Base-by-base conservation (phyloP, 2,888 invertebrate species). In the Nudaria mundana region DNA sequence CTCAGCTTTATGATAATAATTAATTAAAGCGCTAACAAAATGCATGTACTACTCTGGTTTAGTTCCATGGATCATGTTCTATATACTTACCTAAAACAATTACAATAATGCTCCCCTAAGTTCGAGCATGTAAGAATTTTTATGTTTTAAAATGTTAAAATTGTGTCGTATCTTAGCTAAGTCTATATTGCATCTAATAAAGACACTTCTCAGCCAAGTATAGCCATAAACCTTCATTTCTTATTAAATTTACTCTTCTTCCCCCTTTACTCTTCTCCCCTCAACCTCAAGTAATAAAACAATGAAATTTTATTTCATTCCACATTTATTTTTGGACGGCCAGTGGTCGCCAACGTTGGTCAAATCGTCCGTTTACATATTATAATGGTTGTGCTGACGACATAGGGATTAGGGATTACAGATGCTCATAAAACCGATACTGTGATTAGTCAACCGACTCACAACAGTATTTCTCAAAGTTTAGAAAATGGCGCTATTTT, bases 341-440 rank as follows among this genome's bases (percentile, higher is more conserved):
- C 38, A 37, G 46, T 38, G 48, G 43, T 40, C 53, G 37, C 37
- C 33, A 44, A 57, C 57, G 40, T 44, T 42, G 30, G 29, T 32
- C 26, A 42, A 48, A 52, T 44, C 49, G 37, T 14, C 30, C 43
- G 38, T 41, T 47, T 37, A 34, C 38, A 31, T 42, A n/a, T n/a
- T n/a, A 43, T 60, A 60, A 63, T 54, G 45, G 57, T 48, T 44
- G 40, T 47, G 48, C 37, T 52, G 43, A 54, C 54, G 48, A 43
- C 28, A 37, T 38, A 23, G 40, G 23, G 32, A n/a, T 23, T 36
- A 31, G 45, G 53, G 46, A 59, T 65, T 63, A 55, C 53, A 42
- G 40, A 39, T 49, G 57, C 30, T 48, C 60, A 60, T 63, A 63
- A 63, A 63, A 53, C 45, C 52, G 50, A 64, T 59, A 64, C 55